phyloP scores from a whole-genome alignment of 1,140 invertebrate species.

The Ectropis grisescens region DNA sequence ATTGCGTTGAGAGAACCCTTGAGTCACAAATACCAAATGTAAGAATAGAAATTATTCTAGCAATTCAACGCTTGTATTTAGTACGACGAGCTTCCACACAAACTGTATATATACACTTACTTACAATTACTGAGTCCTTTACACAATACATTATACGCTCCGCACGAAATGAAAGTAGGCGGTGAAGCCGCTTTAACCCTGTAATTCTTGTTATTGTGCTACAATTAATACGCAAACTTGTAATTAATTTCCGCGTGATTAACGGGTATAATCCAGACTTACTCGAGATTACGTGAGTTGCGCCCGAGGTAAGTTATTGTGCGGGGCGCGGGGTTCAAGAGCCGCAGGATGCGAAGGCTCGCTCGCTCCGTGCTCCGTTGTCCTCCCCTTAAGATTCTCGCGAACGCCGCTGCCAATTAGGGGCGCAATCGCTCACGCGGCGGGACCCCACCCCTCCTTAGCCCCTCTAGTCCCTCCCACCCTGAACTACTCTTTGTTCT shows the following conservation, averaged over 20 bases:
- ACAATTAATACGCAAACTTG: conserved; percentile 67
- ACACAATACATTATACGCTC: no score
- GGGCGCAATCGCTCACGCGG: conserved; percentile 69
- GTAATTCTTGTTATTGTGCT: conserved; percentile 56
- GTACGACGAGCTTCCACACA: no score
- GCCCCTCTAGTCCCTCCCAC: conserved; percentile 24
- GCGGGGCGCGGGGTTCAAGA: conserved; percentile 15
- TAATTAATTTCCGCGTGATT: conserved; percentile 68
- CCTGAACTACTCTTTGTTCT: conserved; percentile 40
- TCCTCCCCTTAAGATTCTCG: conserved; percentile 70
- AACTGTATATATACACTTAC: no score
- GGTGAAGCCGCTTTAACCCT: no score
- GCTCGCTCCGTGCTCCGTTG: conserved; percentile 40
- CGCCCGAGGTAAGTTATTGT: conserved; percentile 57
- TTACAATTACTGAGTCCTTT: no score
- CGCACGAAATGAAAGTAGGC: no score
- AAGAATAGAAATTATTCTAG: no score
- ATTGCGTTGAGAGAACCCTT: no score
- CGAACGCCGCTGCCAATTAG: conserved; percentile 70
- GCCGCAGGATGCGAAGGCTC: conserved; percentile 39
- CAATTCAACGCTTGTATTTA: no score
- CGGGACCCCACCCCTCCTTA: conserved; percentile 31
- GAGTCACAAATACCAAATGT: no score
- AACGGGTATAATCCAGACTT: conserved; percentile 64
- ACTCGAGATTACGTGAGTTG: conserved; percentile 60